These are phyloP conservation scores for Aplocera efformata DNA, from an alignment of 2,888 invertebrate species.

Conservation along the genomic window DNA sequence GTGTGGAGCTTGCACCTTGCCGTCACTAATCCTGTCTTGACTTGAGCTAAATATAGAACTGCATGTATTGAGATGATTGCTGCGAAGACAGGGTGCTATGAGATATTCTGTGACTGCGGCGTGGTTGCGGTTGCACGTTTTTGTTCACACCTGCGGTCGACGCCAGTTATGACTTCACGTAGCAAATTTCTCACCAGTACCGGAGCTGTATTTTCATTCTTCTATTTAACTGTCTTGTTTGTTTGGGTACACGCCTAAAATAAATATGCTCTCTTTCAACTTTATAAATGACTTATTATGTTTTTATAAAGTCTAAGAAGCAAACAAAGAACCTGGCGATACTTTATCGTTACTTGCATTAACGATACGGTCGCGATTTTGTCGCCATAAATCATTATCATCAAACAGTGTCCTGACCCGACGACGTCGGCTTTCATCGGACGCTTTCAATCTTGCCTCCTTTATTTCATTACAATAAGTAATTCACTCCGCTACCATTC, in stretches of 20 bases:
- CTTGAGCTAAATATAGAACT: conserved; percentile 65
- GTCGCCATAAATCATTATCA: conserved; percentile 77
- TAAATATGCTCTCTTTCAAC: conserved; percentile 16
- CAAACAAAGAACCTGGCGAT: conserved; percentile 49
- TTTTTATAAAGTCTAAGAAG: conserved; percentile 37
- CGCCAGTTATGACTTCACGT: conserved; percentile 47
- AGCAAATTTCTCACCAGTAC: conserved; percentile 30
- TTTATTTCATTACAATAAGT: conserved; percentile 78
- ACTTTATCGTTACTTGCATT: conserved; percentile 71
- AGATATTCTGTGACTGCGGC: conserved; percentile 57
- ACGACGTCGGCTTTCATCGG: conserved; percentile 69
- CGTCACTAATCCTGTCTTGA: conserved; percentile 54
- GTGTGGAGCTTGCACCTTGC: conserved; percentile 58
- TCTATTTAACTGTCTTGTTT: conserved; percentile 28
- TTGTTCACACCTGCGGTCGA: conserved; percentile 63
- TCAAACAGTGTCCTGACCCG: conserved; percentile 60
- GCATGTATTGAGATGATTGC: conserved; percentile 60
- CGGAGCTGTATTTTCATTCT: conserved; percentile 23
- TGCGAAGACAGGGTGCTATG: no score
- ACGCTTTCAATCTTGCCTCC: conserved; percentile 74
- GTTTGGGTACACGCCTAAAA: conserved; percentile 27
- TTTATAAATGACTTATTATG: conserved; percentile 34
- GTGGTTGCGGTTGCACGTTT: conserved; percentile 59
- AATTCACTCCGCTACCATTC: conserved; percentile 74
- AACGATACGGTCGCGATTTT: conserved; percentile 68